Conservation (phyloP, 2,797 vertebrate species). For the Sebastes steindachneri region DNA sequence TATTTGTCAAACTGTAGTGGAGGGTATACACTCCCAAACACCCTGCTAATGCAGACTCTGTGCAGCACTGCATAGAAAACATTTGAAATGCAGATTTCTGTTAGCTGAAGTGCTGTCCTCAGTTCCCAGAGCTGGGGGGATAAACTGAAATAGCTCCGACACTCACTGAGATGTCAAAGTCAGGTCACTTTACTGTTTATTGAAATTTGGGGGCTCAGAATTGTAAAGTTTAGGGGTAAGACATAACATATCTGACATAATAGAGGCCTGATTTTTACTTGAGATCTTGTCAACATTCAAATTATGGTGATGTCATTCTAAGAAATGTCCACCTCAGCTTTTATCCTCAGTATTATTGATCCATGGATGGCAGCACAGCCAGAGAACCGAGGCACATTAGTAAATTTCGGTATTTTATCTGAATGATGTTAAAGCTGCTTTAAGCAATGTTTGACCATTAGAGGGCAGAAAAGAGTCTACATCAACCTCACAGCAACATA, state of each 20-base stretch:
- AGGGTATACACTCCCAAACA: neutral
- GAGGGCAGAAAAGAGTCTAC: neutral
- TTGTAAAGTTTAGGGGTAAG: neutral
- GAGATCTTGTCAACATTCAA: neutral
- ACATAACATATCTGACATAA: neutral
- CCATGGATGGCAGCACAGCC: neutral
- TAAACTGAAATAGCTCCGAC: neutral
- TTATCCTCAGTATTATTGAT: neutral
- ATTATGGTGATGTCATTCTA: neutral
- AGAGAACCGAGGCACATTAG: neutral
- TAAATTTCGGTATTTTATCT: neutral
- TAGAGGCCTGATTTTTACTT: neutral
- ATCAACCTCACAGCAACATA: neutral
- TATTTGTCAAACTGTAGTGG: conserved; percentile 37
- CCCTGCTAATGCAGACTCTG: conserved; percentile 28
- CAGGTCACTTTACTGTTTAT: neutral
- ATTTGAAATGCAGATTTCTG: conserved; percentile 49
- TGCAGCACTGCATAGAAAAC: conserved; percentile 12
- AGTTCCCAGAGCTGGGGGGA: conserved; percentile 1
- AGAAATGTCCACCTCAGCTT: neutral
- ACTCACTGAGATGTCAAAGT: conserved; percentile 1
- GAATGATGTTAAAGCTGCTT: neutral
- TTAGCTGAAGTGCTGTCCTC: conserved; percentile 1
- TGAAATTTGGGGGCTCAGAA: neutral
- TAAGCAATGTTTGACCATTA: neutral